These are phyloP conservation scores for Oceanites oceanicus DNA, from an alignment of 2,113 vertebrate genomes.

Conservation along the genomic window DNA sequence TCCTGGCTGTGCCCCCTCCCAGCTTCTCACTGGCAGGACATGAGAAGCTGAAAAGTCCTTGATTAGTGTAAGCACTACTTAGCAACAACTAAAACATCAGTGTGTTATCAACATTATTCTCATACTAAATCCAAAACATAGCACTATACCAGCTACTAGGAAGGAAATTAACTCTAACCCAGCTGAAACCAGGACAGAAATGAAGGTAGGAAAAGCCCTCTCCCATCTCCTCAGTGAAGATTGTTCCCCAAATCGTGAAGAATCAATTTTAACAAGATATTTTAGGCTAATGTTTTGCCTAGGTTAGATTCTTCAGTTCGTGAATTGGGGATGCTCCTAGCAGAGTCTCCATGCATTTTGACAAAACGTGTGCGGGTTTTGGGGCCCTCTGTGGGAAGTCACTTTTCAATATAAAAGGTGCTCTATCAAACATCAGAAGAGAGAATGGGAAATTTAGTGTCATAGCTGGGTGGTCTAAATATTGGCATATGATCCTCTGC, in stretches of 20 bases:
- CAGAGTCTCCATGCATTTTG: neutral
- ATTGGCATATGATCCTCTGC: conserved; percentile 38
- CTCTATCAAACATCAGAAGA: neutral
- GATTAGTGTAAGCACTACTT: no score
- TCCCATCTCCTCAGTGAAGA: neutral
- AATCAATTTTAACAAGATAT: neutral
- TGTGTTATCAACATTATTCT: no score
- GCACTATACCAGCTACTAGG: no score
- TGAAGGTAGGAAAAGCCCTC: neutral
- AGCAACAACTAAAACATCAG: no score
- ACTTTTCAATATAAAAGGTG: neutral
- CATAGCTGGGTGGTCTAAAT: conserved; percentile 38
- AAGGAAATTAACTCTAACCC: no score
- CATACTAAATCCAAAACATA: no score
- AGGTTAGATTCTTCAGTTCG: neutral
- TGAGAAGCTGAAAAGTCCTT: no score
- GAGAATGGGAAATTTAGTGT: conserved; percentile 2
- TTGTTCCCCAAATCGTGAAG: neutral
- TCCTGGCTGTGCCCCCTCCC: no score
- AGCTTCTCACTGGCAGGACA: no score
- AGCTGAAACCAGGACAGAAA: no score
- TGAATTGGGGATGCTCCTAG: neutral
- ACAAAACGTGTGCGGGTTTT: neutral
- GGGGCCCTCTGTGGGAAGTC: neutral
- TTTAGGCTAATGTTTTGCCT: neutral